These are phyloP conservation scores for Ophioninae sp. DNA, from an alignment of 2,888 invertebrate species.

Conservation along the genomic window DNA sequence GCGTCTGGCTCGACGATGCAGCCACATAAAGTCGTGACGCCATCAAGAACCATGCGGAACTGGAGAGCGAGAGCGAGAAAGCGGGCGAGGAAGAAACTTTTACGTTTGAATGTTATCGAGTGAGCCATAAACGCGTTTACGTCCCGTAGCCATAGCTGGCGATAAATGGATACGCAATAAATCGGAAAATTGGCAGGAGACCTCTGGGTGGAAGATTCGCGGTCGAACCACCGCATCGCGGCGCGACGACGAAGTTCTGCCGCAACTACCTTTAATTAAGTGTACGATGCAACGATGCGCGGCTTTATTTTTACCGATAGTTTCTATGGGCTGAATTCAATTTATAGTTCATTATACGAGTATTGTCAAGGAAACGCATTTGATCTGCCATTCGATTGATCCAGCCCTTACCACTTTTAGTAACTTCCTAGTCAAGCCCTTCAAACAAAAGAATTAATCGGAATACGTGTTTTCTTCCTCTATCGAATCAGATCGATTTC, in stretches of 20 bases:
- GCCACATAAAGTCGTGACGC: conserved; percentile 55
- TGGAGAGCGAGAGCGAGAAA: not conserved
- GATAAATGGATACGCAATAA: conserved; percentile 64
- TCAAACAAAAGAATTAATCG: not conserved
- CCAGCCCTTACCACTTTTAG: not conserved
- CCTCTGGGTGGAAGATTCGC: conserved; percentile 19
- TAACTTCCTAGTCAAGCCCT: not conserved
- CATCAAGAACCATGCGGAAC: conserved; percentile 27
- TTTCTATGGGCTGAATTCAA: not conserved
- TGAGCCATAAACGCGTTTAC: conserved; percentile 63
- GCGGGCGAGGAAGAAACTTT: conserved; percentile 33
- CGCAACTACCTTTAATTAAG: conserved; percentile 21
- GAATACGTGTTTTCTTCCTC: not conserved
- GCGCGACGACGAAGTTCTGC: conserved; percentile 6
- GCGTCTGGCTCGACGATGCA: conserved; percentile 53
- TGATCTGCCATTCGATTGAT: not conserved
- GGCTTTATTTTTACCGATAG: conserved; percentile 10
- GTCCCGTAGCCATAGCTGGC: conserved; percentile 57
- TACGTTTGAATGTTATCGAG: conserved; percentile 57
- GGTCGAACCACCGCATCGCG: conserved; percentile 13
- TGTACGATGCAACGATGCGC: conserved; percentile 7
- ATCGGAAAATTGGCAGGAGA: conserved; percentile 63
- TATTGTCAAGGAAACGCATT: not conserved
- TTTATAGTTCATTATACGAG: conserved; percentile 2
- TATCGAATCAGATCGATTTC: not conserved